Conservation (phyloP, 2,797 vertebrate species). For the Perodicticus potto region DNA sequence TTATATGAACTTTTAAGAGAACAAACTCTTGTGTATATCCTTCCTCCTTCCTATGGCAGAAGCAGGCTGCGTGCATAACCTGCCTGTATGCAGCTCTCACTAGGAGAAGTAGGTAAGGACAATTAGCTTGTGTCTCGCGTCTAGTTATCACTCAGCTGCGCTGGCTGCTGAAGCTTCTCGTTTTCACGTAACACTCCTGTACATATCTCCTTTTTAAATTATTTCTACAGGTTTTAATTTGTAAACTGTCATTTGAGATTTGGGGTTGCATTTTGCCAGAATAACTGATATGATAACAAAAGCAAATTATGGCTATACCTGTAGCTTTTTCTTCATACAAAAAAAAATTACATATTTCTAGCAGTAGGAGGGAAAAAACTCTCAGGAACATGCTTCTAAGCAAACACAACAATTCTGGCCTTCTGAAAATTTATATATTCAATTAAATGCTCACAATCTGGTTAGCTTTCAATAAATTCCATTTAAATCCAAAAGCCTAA, state of each 20-base stretch:
- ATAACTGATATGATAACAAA: slow-evolving; percentile 82
- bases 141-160: slow-evolving; percentile 77
- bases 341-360: slow-evolving; percentile 82
- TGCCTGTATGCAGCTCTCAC: neutral
- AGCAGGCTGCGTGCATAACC: neutral
- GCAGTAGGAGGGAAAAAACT: neutral
- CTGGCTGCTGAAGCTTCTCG: slow-evolving; percentile 62
- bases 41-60: neutral
- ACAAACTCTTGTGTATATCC: neutral
- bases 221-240: slow-evolving; percentile 87
- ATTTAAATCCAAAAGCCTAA: slow-evolving; percentile 82
- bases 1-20: neutral
- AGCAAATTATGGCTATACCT: slow-evolving; percentile 82
- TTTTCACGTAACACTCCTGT: slow-evolving; percentile 72
- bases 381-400: slow-evolving; percentile 67
- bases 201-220: slow-evolving; percentile 83
- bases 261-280: slow-evolving; percentile 78
- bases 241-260: slow-evolving; percentile 86
- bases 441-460: slow-evolving; percentile 87
- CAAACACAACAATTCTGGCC: slow-evolving; percentile 82
- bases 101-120: slow-evolving; percentile 57
- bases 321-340: slow-evolving; percentile 82
- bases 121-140: slow-evolving; percentile 76
- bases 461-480: slow-evolving; percentile 87
- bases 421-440: slow-evolving; percentile 85